Conservation (phyloP, 2,888 invertebrate species). For the Hirtodrosophila histrioides region DNA sequence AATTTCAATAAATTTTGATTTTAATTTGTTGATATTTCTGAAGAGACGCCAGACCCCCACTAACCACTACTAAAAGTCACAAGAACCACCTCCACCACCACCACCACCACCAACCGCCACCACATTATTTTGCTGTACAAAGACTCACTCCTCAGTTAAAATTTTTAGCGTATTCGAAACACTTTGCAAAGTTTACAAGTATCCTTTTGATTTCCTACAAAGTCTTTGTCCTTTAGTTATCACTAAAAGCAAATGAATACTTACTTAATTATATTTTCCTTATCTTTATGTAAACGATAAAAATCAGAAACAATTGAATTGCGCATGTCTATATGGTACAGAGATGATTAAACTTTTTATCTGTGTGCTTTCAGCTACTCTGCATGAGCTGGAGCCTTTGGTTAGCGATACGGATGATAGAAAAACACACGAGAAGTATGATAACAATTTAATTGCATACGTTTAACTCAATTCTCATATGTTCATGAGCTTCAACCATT, state of each 20-base stretch:
- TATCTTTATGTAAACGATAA: constrained; percentile 60
- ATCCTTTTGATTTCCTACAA: constrained; percentile 28
- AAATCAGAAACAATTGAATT: constrained; percentile 55
- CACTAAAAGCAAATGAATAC: constrained; percentile 49
- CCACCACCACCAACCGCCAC: constrained; percentile 43
- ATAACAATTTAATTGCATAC: constrained; percentile 58
- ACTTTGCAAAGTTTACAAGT: constrained; percentile 54
- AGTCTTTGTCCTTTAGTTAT: constrained; percentile 47
- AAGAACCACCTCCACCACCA: constrained; percentile 29
- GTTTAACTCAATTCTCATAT: constrained; percentile 40
- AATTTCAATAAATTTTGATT: constrained; percentile 7
- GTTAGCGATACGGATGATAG: constrained; percentile 88
- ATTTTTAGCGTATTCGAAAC: constrained; percentile 53
- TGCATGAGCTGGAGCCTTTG: constrained; percentile 89
- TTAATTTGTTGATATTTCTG: constrained; percentile 26
- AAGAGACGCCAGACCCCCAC: constrained; percentile 37
- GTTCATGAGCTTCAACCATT: constrained; percentile 55
- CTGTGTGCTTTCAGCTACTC: constrained; percentile 83
- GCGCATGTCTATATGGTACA: constrained; percentile 62
- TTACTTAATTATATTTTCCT: constrained; percentile 51
- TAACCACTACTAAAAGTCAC: constrained; percentile 41
- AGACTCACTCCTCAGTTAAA: constrained; percentile 40
- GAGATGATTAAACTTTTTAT: constrained; percentile 68
- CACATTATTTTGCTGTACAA: constrained; percentile 72
- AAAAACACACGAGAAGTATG: constrained; percentile 84